Conservation (phyloP, 2,888 invertebrate species). For the Amblyjoppa fuscipennis region DNA sequence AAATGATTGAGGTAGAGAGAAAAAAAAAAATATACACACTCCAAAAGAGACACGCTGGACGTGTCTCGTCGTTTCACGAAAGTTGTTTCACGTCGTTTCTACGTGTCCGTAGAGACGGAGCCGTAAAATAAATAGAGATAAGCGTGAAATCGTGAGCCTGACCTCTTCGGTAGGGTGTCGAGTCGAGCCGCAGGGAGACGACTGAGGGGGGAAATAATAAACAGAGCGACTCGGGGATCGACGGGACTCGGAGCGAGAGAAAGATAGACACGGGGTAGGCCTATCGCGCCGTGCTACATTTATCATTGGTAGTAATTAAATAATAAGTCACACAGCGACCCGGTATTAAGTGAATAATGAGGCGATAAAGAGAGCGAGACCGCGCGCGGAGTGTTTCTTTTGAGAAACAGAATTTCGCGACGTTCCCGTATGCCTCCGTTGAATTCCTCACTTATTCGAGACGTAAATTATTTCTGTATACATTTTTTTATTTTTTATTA, state of each 20-base stretch:
- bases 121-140: conserved; percentile 62
- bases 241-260: conserved; percentile 63
- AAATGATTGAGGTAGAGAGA: no score
- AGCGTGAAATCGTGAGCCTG: conserved; percentile 57
- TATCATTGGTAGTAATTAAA: conserved; percentile 82
- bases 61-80: neutral
- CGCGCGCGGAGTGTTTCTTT: conserved; percentile 50
- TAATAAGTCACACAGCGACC: conserved; percentile 78
- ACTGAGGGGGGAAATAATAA: conserved; percentile 4
- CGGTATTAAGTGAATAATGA: conserved; percentile 79
- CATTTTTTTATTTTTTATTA: neutral
- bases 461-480: neutral
- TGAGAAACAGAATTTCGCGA: conserved; percentile 39
- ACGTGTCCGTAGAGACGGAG: neutral
- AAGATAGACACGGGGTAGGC: conserved; percentile 57
- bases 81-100: neutral
- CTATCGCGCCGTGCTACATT: conserved; percentile 77
- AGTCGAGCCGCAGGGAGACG: conserved; percentile 32
- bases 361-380: conserved; percentile 73
- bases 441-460: conserved; percentile 6
- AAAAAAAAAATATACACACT: neutral
- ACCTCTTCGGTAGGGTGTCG: conserved; percentile 56
- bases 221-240: conserved; percentile 61
- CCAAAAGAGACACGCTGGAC: neutral
- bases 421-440: neutral